Conservation (phyloP, 1,140 invertebrate genomes). For the Dreissena polymorpha region DNA sequence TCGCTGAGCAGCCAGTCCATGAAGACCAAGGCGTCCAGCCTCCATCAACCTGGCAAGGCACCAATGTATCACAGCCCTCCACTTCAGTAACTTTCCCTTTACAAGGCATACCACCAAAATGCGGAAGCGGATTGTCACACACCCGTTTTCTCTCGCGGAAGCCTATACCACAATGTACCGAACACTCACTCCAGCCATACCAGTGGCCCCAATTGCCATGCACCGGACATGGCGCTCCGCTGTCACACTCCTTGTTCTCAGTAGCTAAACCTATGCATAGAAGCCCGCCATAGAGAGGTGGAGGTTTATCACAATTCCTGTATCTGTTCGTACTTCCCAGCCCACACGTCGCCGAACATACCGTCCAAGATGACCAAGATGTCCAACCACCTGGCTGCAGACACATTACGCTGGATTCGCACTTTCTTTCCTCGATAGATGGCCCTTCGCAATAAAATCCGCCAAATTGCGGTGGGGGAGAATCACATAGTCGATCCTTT, state of each 20-base stretch:
- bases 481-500: slow-evolving; percentile 56
- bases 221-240: slow-evolving; percentile 54
- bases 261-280: slow-evolving; percentile 57
- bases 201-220: slow-evolving; percentile 55
- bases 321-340: slow-evolving; percentile 58
- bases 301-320: slow-evolving; percentile 65
- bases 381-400: slow-evolving; percentile 52
- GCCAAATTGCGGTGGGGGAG: slow-evolving; percentile 56
- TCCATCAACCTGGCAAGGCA: slow-evolving; percentile 78
- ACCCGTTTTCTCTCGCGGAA: slow-evolving; percentile 11
- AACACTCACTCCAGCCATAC: slow-evolving; percentile 31
- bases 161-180: slow-evolving; percentile 40
- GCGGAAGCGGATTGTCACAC: slow-evolving; percentile 34
- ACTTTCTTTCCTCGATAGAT: slow-evolving; percentile 39
- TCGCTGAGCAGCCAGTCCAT: slow-evolving; percentile 20
- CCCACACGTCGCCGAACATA: slow-evolving; percentile 67
- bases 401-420: slow-evolving; percentile 43
- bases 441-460: slow-evolving; percentile 55
- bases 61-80: slow-evolving; percentile 33
- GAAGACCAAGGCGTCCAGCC: slow-evolving; percentile 81
- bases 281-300: slow-evolving; percentile 64
- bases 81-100: slow-evolving; percentile 29
- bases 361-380: slow-evolving; percentile 47
- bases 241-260: slow-evolving; percentile 40
- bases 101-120: slow-evolving; percentile 45